Evolutionary conservation across 2,888 invertebrate genomes (phyloP).

Genomic region (Octodonta nipae): DNA sequence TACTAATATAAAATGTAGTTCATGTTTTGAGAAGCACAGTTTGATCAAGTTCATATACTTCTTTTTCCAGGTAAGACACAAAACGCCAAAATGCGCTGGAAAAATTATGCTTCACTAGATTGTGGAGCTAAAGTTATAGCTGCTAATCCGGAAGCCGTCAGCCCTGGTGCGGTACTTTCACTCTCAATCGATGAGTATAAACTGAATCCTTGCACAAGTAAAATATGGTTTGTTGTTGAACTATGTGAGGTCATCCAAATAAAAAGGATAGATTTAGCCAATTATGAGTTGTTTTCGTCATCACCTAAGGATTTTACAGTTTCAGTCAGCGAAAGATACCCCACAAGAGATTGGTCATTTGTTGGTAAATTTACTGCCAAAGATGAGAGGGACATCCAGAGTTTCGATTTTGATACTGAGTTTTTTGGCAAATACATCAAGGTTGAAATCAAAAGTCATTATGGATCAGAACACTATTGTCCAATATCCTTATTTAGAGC

Average conservation of each 20-base stretch:
- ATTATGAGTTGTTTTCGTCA: conserved; percentile 95
- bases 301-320: conserved; percentile 85
- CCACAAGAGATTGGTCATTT: conserved; percentile 80
- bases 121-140: conserved; percentile 94
- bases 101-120: conserved; percentile 92
- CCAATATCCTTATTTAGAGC: conserved; percentile 90
- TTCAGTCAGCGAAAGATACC: conserved; percentile 77
- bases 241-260: conserved; percentile 96
- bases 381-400: conserved; percentile 76
- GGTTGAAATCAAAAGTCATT: conserved; percentile 83
- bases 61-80: conserved; percentile 13
- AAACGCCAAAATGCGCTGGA: conserved; percentile 38
- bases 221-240: conserved; percentile 93
- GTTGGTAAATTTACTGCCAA: conserved; percentile 79
- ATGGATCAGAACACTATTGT: conserved; percentile 94
- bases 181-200: conserved; percentile 93
- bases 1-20: too few species aligned
- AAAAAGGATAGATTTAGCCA: conserved; percentile 87
- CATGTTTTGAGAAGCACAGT: too few species aligned
- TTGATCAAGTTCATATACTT: too few species aligned
- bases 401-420: conserved; percentile 66
- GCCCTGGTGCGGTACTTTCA: conserved; percentile 73
- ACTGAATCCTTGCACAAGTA: conserved; percentile 86
- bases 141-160: conserved; percentile 82
- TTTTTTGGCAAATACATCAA: conserved; percentile 81